Conservation (phyloP, 2,113 vertebrate species). For the Burhinus bistriatus region DNA sequence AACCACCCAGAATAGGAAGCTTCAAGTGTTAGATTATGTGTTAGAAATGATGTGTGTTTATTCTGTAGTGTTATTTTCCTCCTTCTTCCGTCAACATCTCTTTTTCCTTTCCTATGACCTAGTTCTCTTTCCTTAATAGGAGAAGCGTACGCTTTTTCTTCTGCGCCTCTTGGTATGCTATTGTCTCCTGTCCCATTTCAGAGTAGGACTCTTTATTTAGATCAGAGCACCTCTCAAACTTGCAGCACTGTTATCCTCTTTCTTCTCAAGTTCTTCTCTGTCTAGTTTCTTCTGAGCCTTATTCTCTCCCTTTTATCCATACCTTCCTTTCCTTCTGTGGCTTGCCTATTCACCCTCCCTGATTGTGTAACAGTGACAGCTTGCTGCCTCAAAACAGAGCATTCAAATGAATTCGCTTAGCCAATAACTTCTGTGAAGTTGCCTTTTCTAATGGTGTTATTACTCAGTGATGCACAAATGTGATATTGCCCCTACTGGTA, state of each 20-base stretch:
- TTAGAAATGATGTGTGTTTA: background rate
- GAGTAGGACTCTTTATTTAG: background rate
- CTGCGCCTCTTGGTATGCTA: background rate
- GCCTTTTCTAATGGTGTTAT: constrained; percentile 88
- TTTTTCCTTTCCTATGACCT: background rate
- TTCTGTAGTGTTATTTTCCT: background rate
- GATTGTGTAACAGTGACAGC: constrained; percentile 77
- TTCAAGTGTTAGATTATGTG: background rate
- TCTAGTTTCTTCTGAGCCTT: background rate
- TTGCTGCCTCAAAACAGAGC: constrained; percentile 85
- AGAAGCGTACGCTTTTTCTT: background rate
- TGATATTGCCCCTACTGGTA: constrained; percentile 85
- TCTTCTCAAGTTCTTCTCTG: background rate
- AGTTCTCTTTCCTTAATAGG: background rate
- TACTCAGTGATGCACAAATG: constrained; percentile 87
- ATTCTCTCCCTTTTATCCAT: background rate
- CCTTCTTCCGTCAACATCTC: background rate
- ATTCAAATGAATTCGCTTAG: constrained; percentile 87
- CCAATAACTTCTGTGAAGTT: constrained; percentile 90
- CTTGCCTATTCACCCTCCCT: constrained; percentile 66
- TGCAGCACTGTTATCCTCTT: background rate
- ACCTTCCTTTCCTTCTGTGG: background rate
- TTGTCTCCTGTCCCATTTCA: background rate
- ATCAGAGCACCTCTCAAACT: background rate
- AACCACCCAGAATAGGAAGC: background rate